Evolutionary conservation across 2,113 vertebrate species (phyloP).

Genomic region (Rhinoderma darwinii): DNA sequence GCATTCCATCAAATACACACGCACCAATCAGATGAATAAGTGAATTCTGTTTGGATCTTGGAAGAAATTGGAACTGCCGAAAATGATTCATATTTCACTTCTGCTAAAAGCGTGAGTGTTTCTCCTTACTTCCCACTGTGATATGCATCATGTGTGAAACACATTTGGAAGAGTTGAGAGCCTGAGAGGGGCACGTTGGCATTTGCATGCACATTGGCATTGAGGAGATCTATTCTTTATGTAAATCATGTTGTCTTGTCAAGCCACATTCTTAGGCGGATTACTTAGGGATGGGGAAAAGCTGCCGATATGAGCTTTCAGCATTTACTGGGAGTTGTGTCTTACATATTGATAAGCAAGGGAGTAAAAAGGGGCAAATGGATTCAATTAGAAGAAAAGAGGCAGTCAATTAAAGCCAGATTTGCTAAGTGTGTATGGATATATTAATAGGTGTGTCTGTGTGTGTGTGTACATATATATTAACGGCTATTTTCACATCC

Average conservation of each 20-base stretch:
- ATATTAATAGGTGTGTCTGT: neutral
- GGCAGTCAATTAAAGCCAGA: neutral
- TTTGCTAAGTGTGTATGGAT: neutral
- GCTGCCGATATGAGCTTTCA: neutral
- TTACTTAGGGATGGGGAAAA: conserved; percentile 15
- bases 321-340: neutral
- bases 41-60: neutral
- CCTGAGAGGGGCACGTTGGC: conserved; percentile 3
- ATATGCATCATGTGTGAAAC: conserved; percentile 38
- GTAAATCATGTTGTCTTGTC: conserved; percentile 24
- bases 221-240: conserved; percentile 10
- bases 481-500: too few relatives aligned
- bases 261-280: conserved; percentile 31
- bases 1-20: neutral
- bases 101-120: conserved; percentile 28
- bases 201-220: conserved; percentile 25
- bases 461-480: neutral
- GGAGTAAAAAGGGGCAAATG: conserved; percentile 13
- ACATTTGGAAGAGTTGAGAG: conserved; percentile 26
- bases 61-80: conserved; percentile 21
- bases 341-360: conserved; percentile 7
- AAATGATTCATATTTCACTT: conserved; percentile 35
- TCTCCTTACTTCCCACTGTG: conserved; percentile 5
- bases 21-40: conserved; percentile 7
- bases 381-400: conserved; percentile 5